Evolutionary conservation across 2,888 invertebrate genomes (phyloP).

Genomic region (Folsomia candida): DNA sequence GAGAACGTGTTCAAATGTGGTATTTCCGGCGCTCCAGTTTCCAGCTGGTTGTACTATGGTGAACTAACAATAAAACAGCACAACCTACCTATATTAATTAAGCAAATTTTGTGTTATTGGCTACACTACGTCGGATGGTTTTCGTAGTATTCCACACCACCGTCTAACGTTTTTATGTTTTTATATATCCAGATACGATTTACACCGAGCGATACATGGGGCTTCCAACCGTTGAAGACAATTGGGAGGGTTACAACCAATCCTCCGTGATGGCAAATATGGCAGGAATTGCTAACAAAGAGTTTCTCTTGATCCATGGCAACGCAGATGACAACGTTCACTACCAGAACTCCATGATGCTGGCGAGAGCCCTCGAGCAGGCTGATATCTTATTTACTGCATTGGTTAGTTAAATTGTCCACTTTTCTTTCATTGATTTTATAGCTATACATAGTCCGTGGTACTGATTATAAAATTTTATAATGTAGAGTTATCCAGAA

Average conservation of each 20-base stretch:
- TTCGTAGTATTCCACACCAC: too few relatives aligned
- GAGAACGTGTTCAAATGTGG: slow-evolving; percentile 79
- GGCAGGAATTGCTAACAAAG: too few relatives aligned
- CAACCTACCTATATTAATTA: too few relatives aligned
- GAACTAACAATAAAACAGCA: too few relatives aligned
- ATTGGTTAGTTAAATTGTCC: slow-evolving; percentile 26
- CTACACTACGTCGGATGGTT: too few relatives aligned
- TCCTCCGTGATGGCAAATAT: slow-evolving; percentile 67
- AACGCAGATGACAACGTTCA: too few relatives aligned
- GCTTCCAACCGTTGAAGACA: slow-evolving; percentile 67
- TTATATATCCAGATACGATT: slow-evolving; percentile 67
- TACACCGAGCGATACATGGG: slow-evolving; percentile 98
- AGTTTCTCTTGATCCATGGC: too few relatives aligned
- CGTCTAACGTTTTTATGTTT: too few relatives aligned
- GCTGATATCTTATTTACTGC: slow-evolving; percentile 41
- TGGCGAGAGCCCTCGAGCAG: too few relatives aligned
- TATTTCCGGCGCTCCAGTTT: slow-evolving; percentile 92
- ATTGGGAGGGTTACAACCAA: slow-evolving; percentile 69
- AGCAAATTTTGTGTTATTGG: too few relatives aligned
- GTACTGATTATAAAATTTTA: too few relatives aligned
- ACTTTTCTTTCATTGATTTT: neutral
- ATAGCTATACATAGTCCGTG: neutral
- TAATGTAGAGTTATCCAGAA: slow-evolving; percentile 83
- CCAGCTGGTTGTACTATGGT: slow-evolving; percentile 96
- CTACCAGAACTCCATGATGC: too few relatives aligned